These are phyloP conservation scores for Xenopus borealis DNA, from an alignment of 2,113 vertebrate genomes.

Conservation along the genomic window DNA sequence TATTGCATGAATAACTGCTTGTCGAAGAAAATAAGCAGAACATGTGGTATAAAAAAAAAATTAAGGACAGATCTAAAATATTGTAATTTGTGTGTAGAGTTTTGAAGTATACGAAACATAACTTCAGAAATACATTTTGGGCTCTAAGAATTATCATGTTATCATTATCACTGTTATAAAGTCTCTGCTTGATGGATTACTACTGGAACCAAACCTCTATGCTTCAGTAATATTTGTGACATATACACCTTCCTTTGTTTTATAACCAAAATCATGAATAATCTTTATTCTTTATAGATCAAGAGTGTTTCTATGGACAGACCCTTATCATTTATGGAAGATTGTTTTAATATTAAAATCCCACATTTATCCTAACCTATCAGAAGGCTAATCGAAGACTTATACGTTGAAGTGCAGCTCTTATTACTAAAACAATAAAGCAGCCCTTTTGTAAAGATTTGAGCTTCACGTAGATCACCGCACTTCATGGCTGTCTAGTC, in stretches of 20 bases:
- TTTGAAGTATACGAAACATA: slow-evolving; percentile 33
- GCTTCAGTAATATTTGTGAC: neutral
- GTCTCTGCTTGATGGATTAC: slow-evolving; percentile 32
- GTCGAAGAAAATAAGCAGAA: no score
- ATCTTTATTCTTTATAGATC: neutral
- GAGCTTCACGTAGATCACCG: neutral
- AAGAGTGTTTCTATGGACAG: neutral
- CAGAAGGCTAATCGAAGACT: neutral
- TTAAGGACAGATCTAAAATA: slow-evolving; percentile 22
- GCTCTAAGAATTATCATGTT: slow-evolving; percentile 32
- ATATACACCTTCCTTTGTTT: neutral
- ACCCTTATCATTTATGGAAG: neutral
- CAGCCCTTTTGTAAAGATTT: neutral
- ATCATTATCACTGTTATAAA: slow-evolving; percentile 4
- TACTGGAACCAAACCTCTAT: slow-evolving; percentile 35
- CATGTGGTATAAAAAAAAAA: no score
- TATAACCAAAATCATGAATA: neutral
- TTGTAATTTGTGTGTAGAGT: slow-evolving; percentile 11
- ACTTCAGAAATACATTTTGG: slow-evolving; percentile 25
- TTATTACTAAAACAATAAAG: neutral
- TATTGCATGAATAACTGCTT: no score
- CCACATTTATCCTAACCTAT: neutral
- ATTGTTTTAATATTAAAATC: slow-evolving; percentile 3
- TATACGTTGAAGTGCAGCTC: neutral
- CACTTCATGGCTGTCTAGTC: neutral